phyloP scores from a whole-genome alignment of 2,888 invertebrate genomes.

The Julus scanicus region DNA sequence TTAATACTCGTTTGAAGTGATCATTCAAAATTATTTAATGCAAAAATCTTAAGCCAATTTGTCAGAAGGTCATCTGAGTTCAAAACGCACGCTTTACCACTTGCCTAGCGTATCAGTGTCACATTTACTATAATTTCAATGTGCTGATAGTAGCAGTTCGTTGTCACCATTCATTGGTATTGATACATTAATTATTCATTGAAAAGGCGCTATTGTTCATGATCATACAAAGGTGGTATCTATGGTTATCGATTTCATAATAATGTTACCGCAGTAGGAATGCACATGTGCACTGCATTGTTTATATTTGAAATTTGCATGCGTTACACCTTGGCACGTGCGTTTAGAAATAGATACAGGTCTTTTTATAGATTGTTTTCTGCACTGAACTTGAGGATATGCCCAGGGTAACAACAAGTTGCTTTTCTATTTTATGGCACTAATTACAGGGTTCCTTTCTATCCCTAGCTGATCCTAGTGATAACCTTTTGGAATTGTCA shows the following conservation, averaged over 20 bases:
- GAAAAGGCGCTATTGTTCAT: neutral
- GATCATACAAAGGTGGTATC: neutral
- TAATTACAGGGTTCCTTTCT: neutral
- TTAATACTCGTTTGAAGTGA: too few species aligned
- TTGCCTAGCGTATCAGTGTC: neutral
- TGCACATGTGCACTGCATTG: neutral
- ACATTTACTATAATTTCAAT: neutral
- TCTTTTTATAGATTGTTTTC: neutral
- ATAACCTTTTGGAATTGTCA: too few species aligned
- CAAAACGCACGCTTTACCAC: neutral
- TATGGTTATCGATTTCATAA: neutral
- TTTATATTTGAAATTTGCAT: neutral
- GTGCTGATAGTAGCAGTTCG: neutral
- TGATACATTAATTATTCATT: neutral
- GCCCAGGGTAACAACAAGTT: neutral
- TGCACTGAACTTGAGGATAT: neutral
- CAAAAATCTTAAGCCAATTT: too few species aligned
- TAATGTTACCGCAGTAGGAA: neutral
- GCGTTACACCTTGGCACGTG: constrained; percentile 2
- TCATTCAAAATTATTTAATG: too few species aligned
- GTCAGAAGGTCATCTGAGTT: too few species aligned
- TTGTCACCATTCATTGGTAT: constrained; percentile 15
- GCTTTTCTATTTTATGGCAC: neutral
- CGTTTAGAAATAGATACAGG: neutral
- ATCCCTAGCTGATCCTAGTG: neutral